Evolutionary conservation across 1,140 invertebrate species (phyloP).

Genomic region (Tigriopus japonicus): DNA sequence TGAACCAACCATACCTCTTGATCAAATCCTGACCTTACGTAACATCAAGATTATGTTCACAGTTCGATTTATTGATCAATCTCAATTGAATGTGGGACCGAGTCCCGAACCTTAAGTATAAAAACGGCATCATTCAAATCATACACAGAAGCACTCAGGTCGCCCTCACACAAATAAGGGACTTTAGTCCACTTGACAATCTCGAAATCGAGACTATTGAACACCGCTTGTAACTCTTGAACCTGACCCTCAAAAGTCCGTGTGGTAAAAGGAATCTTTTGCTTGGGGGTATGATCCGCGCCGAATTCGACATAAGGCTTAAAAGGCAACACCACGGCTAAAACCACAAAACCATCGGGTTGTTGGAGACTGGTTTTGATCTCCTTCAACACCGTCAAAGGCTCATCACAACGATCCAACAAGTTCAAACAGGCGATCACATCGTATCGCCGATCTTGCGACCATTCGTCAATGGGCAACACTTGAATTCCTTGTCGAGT

Average conservation of each 20-base stretch:
- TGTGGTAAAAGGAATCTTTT: constrained; percentile 46
- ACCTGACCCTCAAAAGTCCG: constrained; percentile 57
- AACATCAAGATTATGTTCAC: not conserved
- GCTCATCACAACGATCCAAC: constrained; percentile 66
- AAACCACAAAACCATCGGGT: constrained; percentile 44
- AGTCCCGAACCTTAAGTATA: constrained; percentile 22
- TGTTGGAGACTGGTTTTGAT: constrained; percentile 40
- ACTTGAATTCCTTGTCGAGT: constrained; percentile 50
- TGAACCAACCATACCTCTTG: too few relatives aligned
- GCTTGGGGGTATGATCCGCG: constrained; percentile 38
- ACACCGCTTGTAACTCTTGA: constrained; percentile 34
- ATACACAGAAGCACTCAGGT: constrained; percentile 74
- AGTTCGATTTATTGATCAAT: not conserved
- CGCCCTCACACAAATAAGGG: constrained; percentile 85
- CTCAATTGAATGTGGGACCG: too few relatives aligned
- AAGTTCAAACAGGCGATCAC: constrained; percentile 72
- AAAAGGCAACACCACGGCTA: constrained; percentile 72
- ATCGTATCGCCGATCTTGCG: constrained; percentile 39
- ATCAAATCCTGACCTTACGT: not conserved
- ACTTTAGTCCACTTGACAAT: constrained; percentile 56
- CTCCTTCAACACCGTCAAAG: constrained; percentile 45
- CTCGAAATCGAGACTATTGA: constrained; percentile 35
- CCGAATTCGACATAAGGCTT: constrained; percentile 70
- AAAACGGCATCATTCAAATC: constrained; percentile 73
- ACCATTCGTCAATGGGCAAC: constrained; percentile 54